Conservation (phyloP, 1,140 invertebrate genomes). For the Nasonia giraulti region DNA sequence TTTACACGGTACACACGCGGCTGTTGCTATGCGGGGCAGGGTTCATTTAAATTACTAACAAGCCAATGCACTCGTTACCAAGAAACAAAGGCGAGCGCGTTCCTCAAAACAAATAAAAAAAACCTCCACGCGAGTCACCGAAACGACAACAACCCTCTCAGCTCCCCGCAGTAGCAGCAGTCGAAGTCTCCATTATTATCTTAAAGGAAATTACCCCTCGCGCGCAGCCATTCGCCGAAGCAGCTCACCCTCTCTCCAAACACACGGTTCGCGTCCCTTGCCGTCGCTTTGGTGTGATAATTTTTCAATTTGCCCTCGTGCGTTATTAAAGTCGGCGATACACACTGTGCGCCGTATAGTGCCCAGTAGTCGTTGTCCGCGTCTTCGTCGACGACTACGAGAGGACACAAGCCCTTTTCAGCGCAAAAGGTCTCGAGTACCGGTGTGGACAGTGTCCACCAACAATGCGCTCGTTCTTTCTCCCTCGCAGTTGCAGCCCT, state of each 20-base stretch:
- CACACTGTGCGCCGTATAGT: neutral
- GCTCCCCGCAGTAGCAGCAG: neutral
- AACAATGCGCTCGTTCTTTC: constrained; percentile 62
- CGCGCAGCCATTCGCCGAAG: neutral
- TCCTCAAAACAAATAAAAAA: neutral
- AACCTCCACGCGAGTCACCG: neutral
- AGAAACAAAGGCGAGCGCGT: neutral
- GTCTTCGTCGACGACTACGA: constrained; percentile 46
- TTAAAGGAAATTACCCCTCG: constrained; percentile 48
- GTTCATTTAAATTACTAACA: too few species aligned
- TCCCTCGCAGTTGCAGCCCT: constrained; percentile 55
- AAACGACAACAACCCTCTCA: neutral
- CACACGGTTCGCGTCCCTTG: constrained; percentile 52
- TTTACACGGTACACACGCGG: neutral
- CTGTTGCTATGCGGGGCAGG: too few species aligned
- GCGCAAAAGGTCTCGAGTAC: constrained; percentile 64
- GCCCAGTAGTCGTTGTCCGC: neutral
- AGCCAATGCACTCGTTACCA: too few species aligned
- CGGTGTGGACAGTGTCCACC: constrained; percentile 41
- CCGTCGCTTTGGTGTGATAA: constrained; percentile 70
- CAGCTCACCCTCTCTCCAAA: constrained; percentile 67
- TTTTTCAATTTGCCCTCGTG: constrained; percentile 74
- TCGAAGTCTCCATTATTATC: constrained; percentile 37
- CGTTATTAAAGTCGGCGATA: constrained; percentile 66
- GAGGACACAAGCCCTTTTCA: constrained; percentile 60